Base-by-base conservation (phyloP, 2,113 vertebrate species). In the Anseranas semipalmata region DNA sequence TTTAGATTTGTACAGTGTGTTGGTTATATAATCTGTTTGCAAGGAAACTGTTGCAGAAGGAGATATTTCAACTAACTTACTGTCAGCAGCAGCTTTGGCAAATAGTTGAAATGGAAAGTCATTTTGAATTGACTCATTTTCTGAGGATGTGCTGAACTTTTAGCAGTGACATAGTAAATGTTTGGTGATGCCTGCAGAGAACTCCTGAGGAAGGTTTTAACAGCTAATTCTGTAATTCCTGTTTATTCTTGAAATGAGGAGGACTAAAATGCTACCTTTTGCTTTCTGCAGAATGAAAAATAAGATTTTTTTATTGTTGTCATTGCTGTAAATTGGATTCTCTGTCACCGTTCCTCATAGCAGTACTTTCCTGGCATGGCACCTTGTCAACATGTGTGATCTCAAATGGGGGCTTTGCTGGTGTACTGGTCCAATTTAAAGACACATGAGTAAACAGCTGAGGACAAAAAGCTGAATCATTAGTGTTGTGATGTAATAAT, bases 81-180 rank as follows among this genome's bases (percentile, higher is more conserved):
- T 67, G 55, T 72, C 76, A 81, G 56, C 28, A 85, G 53, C 37
- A 96, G 58, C 70, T 95, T 72, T 91, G 55, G 60, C 56, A 93
- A 89, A 78, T 58, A 92, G 48, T 15, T 91, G 39, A 95, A 91
- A 52, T 43, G 59, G 86, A 85, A 96, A 94, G 70, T 84, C 12
- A 22, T 84, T 97, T 86, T 73, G 71, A 79, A 74, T 93, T 91
- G 35, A 48, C 86, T 78, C 72, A 39, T 92, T 62, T 80, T 76
- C 84, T 33, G 84, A 72, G 83, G 74, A 43, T 87, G 8, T 74
- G 73, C 60, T 89, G 77, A 92, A 52, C n/a, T 37, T 85, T 46
- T 89, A 92, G 56, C 53, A 59, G 45, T 92, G 71, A 89, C 73
- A 93, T 75, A 73, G 55, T 81, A 84, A 74, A 86, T 90, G 86